phyloP scores from a whole-genome alignment of 2,113 vertebrate species.

The Phyllostomus hastatus region DNA sequence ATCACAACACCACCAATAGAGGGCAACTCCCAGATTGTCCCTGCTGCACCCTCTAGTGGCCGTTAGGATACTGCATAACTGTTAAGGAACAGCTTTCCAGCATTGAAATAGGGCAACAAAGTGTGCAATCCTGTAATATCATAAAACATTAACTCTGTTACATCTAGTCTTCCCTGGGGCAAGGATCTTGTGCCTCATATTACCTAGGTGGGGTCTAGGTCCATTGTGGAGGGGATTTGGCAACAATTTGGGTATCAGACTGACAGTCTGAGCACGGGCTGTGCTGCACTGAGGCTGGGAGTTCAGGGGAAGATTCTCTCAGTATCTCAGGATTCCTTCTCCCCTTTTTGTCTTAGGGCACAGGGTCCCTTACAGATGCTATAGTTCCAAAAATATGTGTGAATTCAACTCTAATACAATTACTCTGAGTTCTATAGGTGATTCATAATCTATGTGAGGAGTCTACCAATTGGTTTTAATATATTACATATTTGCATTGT shows the following conservation, averaged over 20 bases:
- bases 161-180: background rate
- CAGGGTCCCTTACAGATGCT: background rate
- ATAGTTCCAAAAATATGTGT: background rate
- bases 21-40: conserved; percentile 4
- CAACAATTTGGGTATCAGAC: conserved; percentile 43
- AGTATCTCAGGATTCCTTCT: background rate
- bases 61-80: background rate
- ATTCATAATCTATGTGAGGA: background rate
- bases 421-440: background rate
- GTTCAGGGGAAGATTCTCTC: conserved; percentile 1
- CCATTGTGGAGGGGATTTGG: background rate
- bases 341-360: background rate
- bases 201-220: background rate
- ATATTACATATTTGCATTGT: background rate
- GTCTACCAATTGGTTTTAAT: background rate
- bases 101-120: background rate
- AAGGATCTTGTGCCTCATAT: background rate
- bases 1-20: background rate
- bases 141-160: background rate
- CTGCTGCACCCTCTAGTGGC: conserved; percentile 54
- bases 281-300: background rate
- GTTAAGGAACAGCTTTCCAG: background rate
- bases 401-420: background rate
- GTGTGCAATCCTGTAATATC: background rate
- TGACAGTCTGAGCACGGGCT: conserved; percentile 23